Percentiles rank a stretch among this genome's conserved stretches.
phyloP scores from a whole-genome alignment of 2,113 vertebrate genomes.

The Heptranchias perlo region DNA sequence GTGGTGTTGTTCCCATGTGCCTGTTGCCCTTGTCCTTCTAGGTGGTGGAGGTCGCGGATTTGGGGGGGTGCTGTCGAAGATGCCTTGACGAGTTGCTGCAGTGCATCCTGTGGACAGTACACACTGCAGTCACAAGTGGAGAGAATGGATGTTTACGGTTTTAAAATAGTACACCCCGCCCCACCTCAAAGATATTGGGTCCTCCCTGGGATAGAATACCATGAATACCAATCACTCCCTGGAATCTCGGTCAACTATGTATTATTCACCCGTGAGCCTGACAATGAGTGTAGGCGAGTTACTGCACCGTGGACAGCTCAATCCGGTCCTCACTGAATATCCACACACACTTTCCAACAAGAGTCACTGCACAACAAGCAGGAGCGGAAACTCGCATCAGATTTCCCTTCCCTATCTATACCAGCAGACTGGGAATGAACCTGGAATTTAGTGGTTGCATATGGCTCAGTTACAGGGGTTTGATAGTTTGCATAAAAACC shows the following conservation, averaged over 20 bases:
- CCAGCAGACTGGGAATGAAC: not conserved
- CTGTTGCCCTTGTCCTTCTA: not conserved
- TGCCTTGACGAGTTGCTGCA: not conserved
- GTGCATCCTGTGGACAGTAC: not conserved
- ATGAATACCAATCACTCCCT: not conserved
- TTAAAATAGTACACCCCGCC: too few species aligned
- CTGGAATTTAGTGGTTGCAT: not conserved
- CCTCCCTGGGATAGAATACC: not conserved
- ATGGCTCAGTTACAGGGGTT: not conserved
- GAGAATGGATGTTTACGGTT: not conserved
- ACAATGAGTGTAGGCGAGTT: not conserved
- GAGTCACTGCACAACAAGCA: not conserved
- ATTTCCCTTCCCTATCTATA: not conserved
- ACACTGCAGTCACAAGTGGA: not conserved
- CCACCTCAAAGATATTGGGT: not conserved
- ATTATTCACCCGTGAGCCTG: not conserved
- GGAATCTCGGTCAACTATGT: not conserved
- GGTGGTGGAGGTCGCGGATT: not conserved
- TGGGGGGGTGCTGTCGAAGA: not conserved
- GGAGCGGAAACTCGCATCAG: not conserved
- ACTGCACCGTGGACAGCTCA: not conserved
- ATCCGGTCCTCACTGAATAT: not conserved
- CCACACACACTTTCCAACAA: not conserved
- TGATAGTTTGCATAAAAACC: not conserved
- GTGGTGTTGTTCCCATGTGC: too few species aligned